Evolutionary conservation across 2,888 invertebrate species (phyloP), one percentile per base, ranked within the genome.

Genomic region (Diarsia mendica): DNA sequence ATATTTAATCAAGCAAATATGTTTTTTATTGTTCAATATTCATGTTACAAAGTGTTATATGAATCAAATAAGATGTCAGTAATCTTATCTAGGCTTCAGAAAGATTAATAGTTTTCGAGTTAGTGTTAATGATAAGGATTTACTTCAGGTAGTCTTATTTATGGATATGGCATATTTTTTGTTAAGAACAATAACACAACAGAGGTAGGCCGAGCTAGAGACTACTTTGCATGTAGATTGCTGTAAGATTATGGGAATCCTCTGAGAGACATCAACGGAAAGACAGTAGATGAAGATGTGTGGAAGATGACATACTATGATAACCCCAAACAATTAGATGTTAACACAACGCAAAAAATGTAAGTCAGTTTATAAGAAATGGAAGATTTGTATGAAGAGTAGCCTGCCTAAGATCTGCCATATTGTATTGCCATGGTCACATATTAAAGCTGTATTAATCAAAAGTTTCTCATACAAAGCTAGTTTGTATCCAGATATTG

Each of bases 1-100:
- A 15, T 49, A 58, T 65, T 67, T 61, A 46, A 28, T 39, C 2
- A 48, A 60, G 28, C 15, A 68, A 46, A 68, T n/a, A 39, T n/a
- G 6, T 28, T 6, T 51, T 51, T 66, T 48, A 11, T 46, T 39
- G 44, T 66, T 60, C 10, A 58, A 67, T 70, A 49, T 64, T 11
- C 13, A 44, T 70, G 18, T 33, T 58, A 49, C 58, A 48, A 44
- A n/a, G 20, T 60, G 28, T 28, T 53, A 33, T 68, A 74, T 33
- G 33, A 68, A 66, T 55, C 69, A 73, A 70, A 82, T 65, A 67
- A 67, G 64, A 78, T 75, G 68, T 60, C 10, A 2, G 53, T 67
- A 75, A 83, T 82, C 83, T 83, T 75, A 82, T 82, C 79, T 72
- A 15, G 66, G 13, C 51, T 61, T 48, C 61, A 49, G n/a, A 65